These are phyloP conservation scores for Anthonomus grandis DNA, from an alignment of 1,140 invertebrate species.

Conservation along the genomic window DNA sequence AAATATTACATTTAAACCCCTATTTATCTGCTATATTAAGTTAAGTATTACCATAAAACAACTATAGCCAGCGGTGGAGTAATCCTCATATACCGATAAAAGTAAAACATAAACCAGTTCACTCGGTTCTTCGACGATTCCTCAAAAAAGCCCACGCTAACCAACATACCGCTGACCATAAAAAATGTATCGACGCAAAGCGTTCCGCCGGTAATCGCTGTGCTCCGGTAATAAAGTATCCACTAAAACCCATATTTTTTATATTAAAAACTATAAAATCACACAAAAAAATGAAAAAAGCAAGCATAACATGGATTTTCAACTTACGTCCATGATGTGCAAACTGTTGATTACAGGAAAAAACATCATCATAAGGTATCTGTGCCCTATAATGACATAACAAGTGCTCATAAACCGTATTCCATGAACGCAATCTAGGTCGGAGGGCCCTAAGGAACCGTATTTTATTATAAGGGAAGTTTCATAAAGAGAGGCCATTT, in stretches of 20 bases:
- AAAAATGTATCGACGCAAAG: slow-evolving; percentile 51
- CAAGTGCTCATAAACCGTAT: slow-evolving; percentile 35
- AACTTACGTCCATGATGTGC: slow-evolving; percentile 36
- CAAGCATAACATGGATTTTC: too few relatives aligned
- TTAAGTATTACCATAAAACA: slow-evolving; percentile 28
- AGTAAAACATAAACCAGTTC: slow-evolving; percentile 35
- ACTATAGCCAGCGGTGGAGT: slow-evolving; percentile 32
- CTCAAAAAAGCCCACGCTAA: slow-evolving; percentile 50
- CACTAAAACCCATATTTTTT: slow-evolving; percentile 31
- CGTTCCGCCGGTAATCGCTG: slow-evolving; percentile 37
- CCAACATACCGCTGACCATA: slow-evolving; percentile 53
- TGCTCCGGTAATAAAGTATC: slow-evolving; percentile 35
- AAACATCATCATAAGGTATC: slow-evolving; percentile 35
- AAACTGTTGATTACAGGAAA: slow-evolving; percentile 37
- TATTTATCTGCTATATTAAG: background rate
- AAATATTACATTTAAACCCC: too few relatives aligned
- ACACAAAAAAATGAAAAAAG: background rate
- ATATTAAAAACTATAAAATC: background rate
- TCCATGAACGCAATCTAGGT: slow-evolving; percentile 34
- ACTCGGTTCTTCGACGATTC: slow-evolving; percentile 38
- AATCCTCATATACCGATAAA: slow-evolving; percentile 35
- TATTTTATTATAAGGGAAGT: background rate
- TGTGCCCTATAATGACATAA: slow-evolving; percentile 38
- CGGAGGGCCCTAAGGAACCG: slow-evolving; percentile 13
- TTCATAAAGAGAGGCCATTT: background rate